Conservation (phyloP, 2,797 vertebrate genomes). For the Danio albolineatus region DNA sequence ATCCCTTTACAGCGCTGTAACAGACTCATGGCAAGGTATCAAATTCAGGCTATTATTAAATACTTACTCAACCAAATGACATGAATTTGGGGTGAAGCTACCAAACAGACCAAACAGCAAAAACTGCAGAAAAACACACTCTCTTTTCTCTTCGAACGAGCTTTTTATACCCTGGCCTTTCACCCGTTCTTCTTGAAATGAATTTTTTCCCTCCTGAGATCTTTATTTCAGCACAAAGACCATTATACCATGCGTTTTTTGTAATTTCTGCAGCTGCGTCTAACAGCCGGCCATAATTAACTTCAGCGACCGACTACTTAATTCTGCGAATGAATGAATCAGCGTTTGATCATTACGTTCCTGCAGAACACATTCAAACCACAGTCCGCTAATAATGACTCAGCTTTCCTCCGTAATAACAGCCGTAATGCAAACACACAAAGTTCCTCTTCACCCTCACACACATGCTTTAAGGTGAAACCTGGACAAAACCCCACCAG, state of each 20-base stretch:
- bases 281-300: conserved; percentile 41
- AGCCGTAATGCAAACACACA: conserved; percentile 2
- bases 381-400: conserved; percentile 40
- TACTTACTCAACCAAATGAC: no score
- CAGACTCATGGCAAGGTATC: no score
- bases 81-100: not conserved
- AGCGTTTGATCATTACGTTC: conserved; percentile 41
- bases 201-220: conserved; percentile 16
- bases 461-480: not conserved
- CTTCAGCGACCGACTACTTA: conserved; percentile 42
- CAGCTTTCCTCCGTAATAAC: conserved; percentile 33
- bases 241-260: conserved; percentile 20
- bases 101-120: not conserved
- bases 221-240: conserved; percentile 13
- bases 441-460: not conserved
- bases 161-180: conserved; percentile 1
- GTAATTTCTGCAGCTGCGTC: conserved; percentile 25
- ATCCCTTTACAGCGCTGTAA: no score
- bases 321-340: conserved; percentile 33
- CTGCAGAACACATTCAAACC: conserved; percentile 20
- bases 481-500: no score
- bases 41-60: no score
- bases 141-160: not conserved
- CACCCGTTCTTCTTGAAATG: conserved; percentile 12
- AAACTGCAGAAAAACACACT: not conserved